Evolutionary conservation across 2,113 vertebrate genomes (phyloP).

Genomic region (Philantomba maxwellii): DNA sequence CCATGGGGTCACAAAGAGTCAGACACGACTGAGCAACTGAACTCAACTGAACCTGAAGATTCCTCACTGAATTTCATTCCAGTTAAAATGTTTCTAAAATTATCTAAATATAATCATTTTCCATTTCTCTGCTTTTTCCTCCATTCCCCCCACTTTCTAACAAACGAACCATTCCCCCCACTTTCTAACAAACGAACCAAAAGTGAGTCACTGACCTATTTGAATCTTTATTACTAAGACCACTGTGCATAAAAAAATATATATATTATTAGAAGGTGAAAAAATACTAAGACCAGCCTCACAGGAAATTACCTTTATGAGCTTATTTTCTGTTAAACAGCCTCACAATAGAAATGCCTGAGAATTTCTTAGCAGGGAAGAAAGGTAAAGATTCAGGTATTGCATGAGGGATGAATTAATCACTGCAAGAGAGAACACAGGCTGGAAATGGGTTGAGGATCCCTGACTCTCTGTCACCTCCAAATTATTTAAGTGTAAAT

Average conservation of each 20-base stretch:
- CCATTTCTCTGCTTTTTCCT: not conserved
- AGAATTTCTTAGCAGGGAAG: not conserved
- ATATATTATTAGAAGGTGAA: not conserved
- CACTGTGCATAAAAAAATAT: not conserved
- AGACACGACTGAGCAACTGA: not conserved
- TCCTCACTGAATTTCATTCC: not conserved
- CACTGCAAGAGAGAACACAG: not conserved
- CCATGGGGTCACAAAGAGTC: not conserved
- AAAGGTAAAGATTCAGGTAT: not conserved
- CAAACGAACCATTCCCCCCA: not conserved
- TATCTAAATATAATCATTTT: not conserved
- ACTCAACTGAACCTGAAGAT: not conserved
- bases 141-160: not conserved
- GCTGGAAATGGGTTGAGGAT: not conserved
- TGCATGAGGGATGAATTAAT: not conserved
- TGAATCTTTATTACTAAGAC: not conserved
- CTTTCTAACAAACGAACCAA: not conserved
- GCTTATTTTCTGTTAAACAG: not conserved
- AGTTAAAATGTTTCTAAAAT: slow-evolving; percentile 17
- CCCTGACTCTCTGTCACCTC: slow-evolving; percentile 12
- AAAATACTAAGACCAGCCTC: not conserved
- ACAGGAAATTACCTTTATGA: not conserved
- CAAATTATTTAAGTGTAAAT: not conserved
- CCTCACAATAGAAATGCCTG: not conserved
- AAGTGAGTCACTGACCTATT: not conserved